A percentile compares a stretch with the other conserved stretches of the same genome.
Evolutionary conservation across 1,140 invertebrate genomes (phyloP).

Genomic region (Apocrypta bakeri): DNA sequence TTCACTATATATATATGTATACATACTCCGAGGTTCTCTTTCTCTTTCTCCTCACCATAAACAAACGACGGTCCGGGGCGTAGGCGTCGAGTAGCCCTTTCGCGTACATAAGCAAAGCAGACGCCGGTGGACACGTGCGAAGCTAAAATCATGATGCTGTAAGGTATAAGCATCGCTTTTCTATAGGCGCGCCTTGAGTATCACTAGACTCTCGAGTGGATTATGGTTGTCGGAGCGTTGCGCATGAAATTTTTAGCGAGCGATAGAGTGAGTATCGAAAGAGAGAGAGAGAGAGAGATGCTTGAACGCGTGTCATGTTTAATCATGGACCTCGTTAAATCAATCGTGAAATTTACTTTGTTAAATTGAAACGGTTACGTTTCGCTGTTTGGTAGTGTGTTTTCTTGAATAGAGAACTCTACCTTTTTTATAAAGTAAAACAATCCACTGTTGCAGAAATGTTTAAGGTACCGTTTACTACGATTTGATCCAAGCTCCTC

Average conservation of each 20-base stretch:
- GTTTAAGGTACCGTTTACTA: too few relatives aligned
- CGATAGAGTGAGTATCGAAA: neutral
- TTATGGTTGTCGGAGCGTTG: neutral
- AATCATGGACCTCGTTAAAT: slow-evolving; percentile 44
- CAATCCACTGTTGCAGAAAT: too few relatives aligned
- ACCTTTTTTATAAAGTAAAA: too few relatives aligned
- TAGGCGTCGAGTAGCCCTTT: slow-evolving; percentile 59
- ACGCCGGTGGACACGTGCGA: slow-evolving; percentile 69
- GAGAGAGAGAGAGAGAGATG: neutral
- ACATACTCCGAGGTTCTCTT: neutral
- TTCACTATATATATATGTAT: too few relatives aligned
- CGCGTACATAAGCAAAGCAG: slow-evolving; percentile 63
- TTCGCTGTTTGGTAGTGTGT: too few relatives aligned
- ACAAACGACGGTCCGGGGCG: neutral
- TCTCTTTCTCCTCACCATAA: neutral
- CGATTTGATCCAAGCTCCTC: too few relatives aligned
- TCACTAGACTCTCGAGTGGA: slow-evolving; percentile 51
- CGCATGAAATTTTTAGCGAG: slow-evolving; percentile 34
- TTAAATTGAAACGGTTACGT: too few relatives aligned
- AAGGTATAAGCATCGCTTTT: slow-evolving; percentile 60
- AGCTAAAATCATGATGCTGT: slow-evolving; percentile 72
- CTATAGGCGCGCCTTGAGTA: slow-evolving; percentile 60
- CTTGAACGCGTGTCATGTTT: neutral
- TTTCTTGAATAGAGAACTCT: too few relatives aligned
- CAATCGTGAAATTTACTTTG: too few relatives aligned